Evolutionary conservation across 2,888 invertebrate species (phyloP).

Genomic region (Eustalomyia histrio): DNA sequence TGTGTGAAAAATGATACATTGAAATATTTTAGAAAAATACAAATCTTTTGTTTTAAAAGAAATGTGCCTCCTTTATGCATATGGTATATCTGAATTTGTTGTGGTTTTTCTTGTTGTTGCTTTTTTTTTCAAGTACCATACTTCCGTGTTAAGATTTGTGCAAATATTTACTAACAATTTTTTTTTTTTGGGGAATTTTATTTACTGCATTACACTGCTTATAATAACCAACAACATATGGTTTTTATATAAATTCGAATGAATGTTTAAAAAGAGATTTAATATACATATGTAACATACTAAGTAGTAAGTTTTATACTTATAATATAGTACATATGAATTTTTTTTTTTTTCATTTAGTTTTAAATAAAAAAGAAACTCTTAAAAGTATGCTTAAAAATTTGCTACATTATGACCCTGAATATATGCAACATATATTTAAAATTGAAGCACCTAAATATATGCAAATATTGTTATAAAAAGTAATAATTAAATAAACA

Average conservation of each 20-base stretch:
- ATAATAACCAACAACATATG: slow-evolving; percentile 19
- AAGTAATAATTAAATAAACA: too few species aligned
- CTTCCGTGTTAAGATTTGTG: slow-evolving; percentile 41
- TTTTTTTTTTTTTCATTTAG: neutral
- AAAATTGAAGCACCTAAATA: neutral
- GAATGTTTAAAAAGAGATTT: neutral
- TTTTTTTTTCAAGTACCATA: slow-evolving; percentile 19
- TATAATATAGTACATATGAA: neutral
- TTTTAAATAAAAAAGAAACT: neutral
- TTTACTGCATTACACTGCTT: slow-evolving; percentile 17
- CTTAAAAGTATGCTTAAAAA: neutral
- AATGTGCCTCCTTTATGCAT: too few species aligned
- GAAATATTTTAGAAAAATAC: too few species aligned
- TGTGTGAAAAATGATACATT: too few species aligned
- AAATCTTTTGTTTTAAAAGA: too few species aligned
- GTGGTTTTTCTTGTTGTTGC: slow-evolving; percentile 8
- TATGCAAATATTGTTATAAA: too few species aligned
- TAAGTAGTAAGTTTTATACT: neutral
- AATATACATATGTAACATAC: neutral
- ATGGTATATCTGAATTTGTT: neutral
- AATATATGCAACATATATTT: neutral
- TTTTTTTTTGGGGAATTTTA: neutral
- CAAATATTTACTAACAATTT: slow-evolving; percentile 41
- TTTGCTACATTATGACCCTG: neutral
- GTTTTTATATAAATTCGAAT: neutral